phyloP scores from a whole-genome alignment of 1,140 invertebrate genomes.

The Drosophila nigrodunni region DNA sequence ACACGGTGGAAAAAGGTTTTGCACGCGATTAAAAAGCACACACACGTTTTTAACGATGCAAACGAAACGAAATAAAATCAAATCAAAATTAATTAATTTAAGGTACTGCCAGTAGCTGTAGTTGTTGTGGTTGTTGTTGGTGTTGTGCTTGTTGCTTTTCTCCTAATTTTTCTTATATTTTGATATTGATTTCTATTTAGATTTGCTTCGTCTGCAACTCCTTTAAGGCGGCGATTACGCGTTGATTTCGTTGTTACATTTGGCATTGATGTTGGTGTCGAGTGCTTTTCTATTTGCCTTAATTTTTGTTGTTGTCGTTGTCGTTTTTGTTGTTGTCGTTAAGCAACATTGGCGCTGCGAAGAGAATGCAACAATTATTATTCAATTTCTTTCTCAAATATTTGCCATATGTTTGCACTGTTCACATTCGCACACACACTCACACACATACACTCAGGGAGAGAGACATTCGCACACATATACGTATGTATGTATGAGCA shows the following conservation, averaged over 20 bases:
- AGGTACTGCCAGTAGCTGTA: slow-evolving; percentile 19
- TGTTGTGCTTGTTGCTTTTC: slow-evolving; percentile 3
- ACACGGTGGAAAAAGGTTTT: slow-evolving; percentile 60
- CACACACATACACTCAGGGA: not conserved
- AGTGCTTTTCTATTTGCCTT: slow-evolving; percentile 18
- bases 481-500: not conserved
- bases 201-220: slow-evolving; percentile 33
- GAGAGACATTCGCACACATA: not conserved
- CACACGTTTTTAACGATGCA: slow-evolving; percentile 57
- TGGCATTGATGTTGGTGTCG: slow-evolving; percentile 51
- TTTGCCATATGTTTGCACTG: slow-evolving; percentile 70
- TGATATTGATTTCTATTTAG: slow-evolving; percentile 37
- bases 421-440: slow-evolving; percentile 30
- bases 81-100: slow-evolving; percentile 46
- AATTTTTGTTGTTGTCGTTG: slow-evolving; percentile 7
- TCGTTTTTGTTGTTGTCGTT: slow-evolving; percentile 8
- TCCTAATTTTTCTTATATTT: slow-evolving; percentile 7
- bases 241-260: slow-evolving; percentile 57
- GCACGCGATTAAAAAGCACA: slow-evolving; percentile 65
- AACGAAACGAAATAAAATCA: slow-evolving; percentile 58
- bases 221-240: slow-evolving; percentile 52
- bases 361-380: slow-evolving; percentile 57
- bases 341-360: slow-evolving; percentile 44
- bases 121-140: not conserved
- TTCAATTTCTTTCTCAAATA: slow-evolving; percentile 21